Conservation (phyloP, 2,797 vertebrate genomes). For the Morus bassanus region DNA sequence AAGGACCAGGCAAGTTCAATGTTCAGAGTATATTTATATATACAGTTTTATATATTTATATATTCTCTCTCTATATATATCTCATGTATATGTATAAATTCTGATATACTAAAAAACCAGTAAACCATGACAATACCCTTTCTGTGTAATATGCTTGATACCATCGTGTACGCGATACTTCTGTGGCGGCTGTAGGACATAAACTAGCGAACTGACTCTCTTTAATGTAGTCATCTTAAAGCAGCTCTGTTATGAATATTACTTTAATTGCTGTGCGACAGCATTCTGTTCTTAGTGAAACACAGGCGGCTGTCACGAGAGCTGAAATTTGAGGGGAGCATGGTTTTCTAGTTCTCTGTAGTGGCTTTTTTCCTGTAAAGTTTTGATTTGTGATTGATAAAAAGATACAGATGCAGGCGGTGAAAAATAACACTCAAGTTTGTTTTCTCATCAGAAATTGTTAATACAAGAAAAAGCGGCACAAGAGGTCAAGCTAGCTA, state of each 20-base stretch:
- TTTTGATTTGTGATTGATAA: not conserved
- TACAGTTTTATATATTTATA: not conserved
- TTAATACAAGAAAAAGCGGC: conserved; percentile 94
- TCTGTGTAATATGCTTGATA: not conserved
- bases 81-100: not conserved
- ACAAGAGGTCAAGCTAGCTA: conserved; percentile 93
- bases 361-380: not conserved
- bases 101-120: not conserved
- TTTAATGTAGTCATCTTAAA: not conserved
- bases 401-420: not conserved
- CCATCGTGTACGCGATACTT: not conserved
- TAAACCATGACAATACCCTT: not conserved
- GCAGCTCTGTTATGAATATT: rapidly evolving
- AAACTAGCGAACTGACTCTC: not conserved
- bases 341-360: not conserved
- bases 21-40: conserved; percentile 16
- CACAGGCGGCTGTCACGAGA: not conserved
- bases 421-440: not conserved
- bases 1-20: conserved; percentile 90
- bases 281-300: not conserved
- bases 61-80: not conserved
- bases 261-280: not conserved
- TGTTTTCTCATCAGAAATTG: conserved; percentile 81
- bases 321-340: rapidly evolving
- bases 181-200: not conserved